Conservation (phyloP, 1,140 invertebrate species). For the Ladona fulva region DNA sequence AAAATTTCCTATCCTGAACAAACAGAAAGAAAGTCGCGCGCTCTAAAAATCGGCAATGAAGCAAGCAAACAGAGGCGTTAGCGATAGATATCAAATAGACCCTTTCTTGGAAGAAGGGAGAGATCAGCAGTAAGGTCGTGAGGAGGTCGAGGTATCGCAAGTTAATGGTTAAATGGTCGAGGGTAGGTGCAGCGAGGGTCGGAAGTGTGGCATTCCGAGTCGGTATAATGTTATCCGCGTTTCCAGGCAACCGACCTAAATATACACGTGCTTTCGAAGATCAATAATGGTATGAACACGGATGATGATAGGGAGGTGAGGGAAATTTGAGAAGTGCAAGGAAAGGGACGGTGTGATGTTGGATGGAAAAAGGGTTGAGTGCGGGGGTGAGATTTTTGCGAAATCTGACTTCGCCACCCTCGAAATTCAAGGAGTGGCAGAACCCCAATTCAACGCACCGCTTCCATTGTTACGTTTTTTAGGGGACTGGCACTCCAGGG, state of each 20-base stretch:
- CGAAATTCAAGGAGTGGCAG: too few species aligned
- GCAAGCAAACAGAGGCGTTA: too few species aligned
- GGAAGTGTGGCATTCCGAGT: conserved; percentile 7
- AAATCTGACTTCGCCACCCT: too few species aligned
- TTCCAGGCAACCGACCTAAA: neutral
- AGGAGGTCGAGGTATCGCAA: neutral
- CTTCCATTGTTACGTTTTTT: too few species aligned
- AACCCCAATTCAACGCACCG: too few species aligned
- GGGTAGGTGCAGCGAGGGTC: neutral
- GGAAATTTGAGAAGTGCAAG: conserved; percentile 1
- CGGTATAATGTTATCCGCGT: conserved; percentile 4
- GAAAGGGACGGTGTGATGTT: too few species aligned
- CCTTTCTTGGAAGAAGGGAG: neutral
- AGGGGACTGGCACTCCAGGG: too few species aligned
- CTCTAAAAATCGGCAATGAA: too few species aligned
- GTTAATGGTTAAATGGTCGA: neutral
- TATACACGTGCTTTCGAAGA: neutral
- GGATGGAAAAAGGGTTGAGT: neutral
- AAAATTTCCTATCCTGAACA: too few species aligned
- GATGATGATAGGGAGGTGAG: neutral
- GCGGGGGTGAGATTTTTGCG: neutral
- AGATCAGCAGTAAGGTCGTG: neutral
- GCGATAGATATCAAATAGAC: neutral
- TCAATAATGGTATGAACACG: neutral
- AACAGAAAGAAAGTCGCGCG: too few species aligned